Evolutionary conservation across 2,113 vertebrate species (phyloP).

Genomic region (Serilophus lunatus): DNA sequence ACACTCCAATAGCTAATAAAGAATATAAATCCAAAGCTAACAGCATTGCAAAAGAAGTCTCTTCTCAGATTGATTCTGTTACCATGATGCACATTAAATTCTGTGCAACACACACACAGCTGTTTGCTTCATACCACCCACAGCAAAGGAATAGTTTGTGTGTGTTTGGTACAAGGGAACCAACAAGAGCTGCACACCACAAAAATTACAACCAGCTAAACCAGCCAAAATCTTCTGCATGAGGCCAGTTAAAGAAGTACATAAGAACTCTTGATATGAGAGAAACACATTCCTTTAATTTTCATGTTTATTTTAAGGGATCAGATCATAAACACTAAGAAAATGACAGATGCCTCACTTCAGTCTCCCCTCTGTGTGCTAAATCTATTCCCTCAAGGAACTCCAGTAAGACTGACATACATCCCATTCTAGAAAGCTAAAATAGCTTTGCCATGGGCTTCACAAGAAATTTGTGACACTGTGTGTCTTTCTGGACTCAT

Average conservation of each 20-base stretch:
- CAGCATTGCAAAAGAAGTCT: not conserved
- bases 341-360: constrained; percentile 40
- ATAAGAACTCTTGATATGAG: not conserved
- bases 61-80: not conserved
- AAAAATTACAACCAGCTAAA: not conserved
- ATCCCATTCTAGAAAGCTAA: constrained; percentile 42
- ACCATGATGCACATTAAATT: constrained; percentile 5
- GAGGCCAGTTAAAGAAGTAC: not conserved
- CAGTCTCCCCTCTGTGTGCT: constrained; percentile 19
- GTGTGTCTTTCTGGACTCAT: constrained; percentile 22
- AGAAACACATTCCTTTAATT: constrained; percentile 1
- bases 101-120: not conserved
- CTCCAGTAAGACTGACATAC: constrained; percentile 1
- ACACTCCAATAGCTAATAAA: not conserved
- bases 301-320: constrained; percentile 32
- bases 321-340: not conserved
- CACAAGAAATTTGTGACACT: constrained; percentile 49
- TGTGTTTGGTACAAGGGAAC: not conserved
- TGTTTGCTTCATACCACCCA: constrained; percentile 1
- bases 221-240: not conserved
- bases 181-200: not conserved
- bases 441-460: constrained; percentile 64
- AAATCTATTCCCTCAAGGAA: constrained; percentile 46
- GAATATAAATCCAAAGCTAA: constrained; percentile 48
- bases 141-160: not conserved